phyloP scores from a whole-genome alignment of 1,140 invertebrate species.

The Apocrypta bakeri region DNA sequence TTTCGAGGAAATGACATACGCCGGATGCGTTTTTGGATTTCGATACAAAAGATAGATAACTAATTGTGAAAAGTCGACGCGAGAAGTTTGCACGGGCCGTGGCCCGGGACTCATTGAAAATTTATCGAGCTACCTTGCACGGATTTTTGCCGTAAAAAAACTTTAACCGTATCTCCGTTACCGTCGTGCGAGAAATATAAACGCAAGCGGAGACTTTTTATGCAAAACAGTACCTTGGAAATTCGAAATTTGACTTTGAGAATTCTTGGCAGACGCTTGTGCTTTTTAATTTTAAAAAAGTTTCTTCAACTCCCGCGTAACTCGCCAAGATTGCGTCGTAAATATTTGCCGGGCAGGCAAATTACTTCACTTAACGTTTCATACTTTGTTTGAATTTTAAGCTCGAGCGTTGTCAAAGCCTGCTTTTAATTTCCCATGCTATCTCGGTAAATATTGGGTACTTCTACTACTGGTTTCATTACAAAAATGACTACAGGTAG shows the following conservation, averaged over 20 bases:
- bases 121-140: neutral
- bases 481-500: too few relatives aligned
- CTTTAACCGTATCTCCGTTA: neutral
- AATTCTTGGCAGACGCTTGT: neutral
- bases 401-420: neutral
- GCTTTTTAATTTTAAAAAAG: neutral
- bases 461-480: too few relatives aligned
- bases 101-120: neutral
- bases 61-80: neutral
- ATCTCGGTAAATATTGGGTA: neutral
- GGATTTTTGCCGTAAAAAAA: neutral
- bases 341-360: neutral
- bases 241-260: neutral
- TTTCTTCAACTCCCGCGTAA: neutral
- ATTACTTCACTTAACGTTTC: neutral
- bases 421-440: too few relatives aligned
- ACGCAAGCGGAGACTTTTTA: neutral
- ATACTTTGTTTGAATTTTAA: neutral
- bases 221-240: neutral
- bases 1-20: constrained; percentile 1
- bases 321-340: neutral
- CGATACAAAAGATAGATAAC: neutral
- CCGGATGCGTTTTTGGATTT: neutral
- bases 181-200: neutral
- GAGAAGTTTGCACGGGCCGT: too few relatives aligned